A percentile compares a stretch with the other conserved stretches of the same genome.
Conservation (phyloP, 2,888 invertebrate genomes). For the Plagodis dolabraria region DNA sequence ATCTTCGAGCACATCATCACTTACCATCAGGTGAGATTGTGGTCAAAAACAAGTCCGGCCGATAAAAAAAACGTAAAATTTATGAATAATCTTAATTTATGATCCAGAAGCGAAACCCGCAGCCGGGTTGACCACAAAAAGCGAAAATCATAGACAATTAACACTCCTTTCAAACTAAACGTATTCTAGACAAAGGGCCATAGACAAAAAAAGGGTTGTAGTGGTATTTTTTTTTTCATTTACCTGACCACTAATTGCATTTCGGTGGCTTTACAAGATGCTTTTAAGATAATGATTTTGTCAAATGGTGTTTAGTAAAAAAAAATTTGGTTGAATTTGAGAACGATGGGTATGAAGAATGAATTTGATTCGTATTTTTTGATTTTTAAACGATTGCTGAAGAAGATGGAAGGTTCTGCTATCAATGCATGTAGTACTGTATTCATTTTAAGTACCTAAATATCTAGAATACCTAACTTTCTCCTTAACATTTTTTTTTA, state of each 20-base stretch:
- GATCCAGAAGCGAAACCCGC: constrained; percentile 13
- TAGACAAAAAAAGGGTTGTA: constrained; percentile 31
- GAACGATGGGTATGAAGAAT: background rate
- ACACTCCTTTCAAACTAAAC: constrained; percentile 39
- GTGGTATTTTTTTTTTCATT: constrained; percentile 29
- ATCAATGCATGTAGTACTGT: no score
- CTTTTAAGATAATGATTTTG: constrained; percentile 37
- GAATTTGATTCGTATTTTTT: background rate
- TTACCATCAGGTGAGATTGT: no score
- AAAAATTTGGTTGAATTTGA: background rate
- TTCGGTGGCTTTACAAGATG: constrained; percentile 36
- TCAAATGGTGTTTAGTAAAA: constrained; percentile 17
- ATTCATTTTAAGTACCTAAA: no score
- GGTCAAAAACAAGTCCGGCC: no score
- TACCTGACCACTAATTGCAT: constrained; percentile 37
- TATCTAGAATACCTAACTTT: no score
- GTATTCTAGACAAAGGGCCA: constrained; percentile 31
- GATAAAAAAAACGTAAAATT: no score
- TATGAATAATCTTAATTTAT: constrained; percentile 5
- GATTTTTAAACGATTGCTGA: no score
- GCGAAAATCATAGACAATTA: constrained; percentile 35
- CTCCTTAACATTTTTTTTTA: no score
- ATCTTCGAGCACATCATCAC: no score
- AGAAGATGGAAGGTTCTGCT: no score
- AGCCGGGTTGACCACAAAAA: constrained; percentile 21